Evolutionary conservation across 2,888 invertebrate genomes (phyloP), one percentile per base, ranked within the genome.

Genomic region (Erpobdella octoculata): DNA sequence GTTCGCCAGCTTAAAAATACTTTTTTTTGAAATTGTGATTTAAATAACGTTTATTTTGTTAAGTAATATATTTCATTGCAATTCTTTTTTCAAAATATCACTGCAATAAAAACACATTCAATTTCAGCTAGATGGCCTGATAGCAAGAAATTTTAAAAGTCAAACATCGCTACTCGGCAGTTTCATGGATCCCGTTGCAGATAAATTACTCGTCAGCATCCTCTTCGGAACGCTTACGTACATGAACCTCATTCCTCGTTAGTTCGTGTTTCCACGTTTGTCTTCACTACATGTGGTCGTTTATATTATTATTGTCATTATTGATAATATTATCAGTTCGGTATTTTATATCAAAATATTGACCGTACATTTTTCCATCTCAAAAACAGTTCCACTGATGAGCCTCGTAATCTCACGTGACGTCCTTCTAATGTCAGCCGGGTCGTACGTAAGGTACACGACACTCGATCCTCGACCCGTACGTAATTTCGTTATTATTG

Each of bases 181-280:
- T 73, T 93, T 95, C 79, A 83, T 98, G 21, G 97, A 98, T 84
- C 97, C 97, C 0, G 88, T 95, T 86, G 97, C 97, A 2, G 97
- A 98, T 83, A 98, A 98, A 86, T 86, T 96, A 46, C 86, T 98
- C 1, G 89, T 97, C 76, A 92, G 91, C 15, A 91, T 91, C 0
- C 84, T 97, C 71, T 93, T 93, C 79, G 84, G 95, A 68, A 88
- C 93, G 0, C 86, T 97, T 74, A 91, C 94, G 25, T 91, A 90
- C 83, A 89, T 90, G 73, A 88, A 89, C 75, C 85, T 95, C 70
- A 90, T 97, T 80, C 96, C 97, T 79, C 78, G 87, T 86, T 78
- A 78, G 78, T 35, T 9, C n/a, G 15, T 18, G 28, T 62, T 21
- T 5, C 33, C 18, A 5, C 62, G 28, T 18, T 25, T 31, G 2